Evolutionary conservation across 2,888 invertebrate species (phyloP).

Genomic region (Candidula unifasciata): DNA sequence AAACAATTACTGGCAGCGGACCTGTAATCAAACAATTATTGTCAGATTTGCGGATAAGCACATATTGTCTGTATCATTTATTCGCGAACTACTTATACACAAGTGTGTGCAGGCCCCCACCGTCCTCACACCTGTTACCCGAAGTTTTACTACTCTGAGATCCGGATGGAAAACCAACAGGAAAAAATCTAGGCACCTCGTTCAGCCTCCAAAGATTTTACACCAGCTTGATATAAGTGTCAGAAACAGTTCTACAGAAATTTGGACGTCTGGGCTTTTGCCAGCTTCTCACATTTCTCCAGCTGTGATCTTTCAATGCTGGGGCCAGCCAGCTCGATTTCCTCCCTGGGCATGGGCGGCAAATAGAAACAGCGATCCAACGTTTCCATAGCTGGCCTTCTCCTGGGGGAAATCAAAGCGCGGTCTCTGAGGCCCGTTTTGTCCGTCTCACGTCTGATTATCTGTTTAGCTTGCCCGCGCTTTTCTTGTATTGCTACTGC

Average conservation of each 20-base stretch:
- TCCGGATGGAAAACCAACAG: too few relatives aligned
- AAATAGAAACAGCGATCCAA: neutral
- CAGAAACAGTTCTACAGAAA: neutral
- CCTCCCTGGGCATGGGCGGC: neutral
- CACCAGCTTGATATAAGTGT: too few relatives aligned
- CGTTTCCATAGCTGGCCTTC: neutral
- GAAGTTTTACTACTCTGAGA: too few relatives aligned
- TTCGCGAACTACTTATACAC: too few relatives aligned
- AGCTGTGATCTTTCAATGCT: conserved; percentile 6
- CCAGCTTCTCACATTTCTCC: neutral
- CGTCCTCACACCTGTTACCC: too few relatives aligned
- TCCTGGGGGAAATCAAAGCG: conserved; percentile 25
- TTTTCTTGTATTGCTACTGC: neutral
- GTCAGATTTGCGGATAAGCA: too few relatives aligned
- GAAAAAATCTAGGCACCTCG: too few relatives aligned
- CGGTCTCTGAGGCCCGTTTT: conserved; percentile 27
- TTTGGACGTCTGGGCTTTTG: neutral
- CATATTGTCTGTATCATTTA: too few relatives aligned
- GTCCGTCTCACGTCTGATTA: conserved; percentile 3
- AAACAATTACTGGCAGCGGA: too few relatives aligned
- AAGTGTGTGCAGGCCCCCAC: too few relatives aligned
- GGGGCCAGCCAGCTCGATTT: conserved; percentile 8
- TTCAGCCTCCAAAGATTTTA: too few relatives aligned
- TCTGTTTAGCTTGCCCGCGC: conserved; percentile 18
- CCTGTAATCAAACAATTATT: too few relatives aligned